These are phyloP conservation scores for Centroberyx gerrardi DNA, from an alignment of 2,797 vertebrate species.

Conservation along the genomic window DNA sequence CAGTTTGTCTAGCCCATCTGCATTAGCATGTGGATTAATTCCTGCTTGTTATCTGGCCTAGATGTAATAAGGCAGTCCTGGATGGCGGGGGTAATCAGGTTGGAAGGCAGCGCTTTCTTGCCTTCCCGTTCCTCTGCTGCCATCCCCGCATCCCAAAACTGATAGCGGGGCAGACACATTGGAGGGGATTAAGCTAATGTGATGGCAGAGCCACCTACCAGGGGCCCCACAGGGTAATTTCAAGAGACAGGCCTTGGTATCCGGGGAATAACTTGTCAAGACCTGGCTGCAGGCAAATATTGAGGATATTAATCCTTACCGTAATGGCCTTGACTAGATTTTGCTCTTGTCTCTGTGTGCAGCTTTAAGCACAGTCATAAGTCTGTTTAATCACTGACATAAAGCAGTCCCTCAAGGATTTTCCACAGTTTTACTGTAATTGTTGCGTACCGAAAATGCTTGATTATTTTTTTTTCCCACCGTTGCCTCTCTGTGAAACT, in stretches of 20 bases:
- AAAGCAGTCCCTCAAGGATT: conserved; percentile 76
- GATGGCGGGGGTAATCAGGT: conserved; percentile 70
- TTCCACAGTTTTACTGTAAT: conserved; percentile 78
- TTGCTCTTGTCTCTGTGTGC: conserved; percentile 73
- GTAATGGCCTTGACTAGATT: conserved; percentile 78
- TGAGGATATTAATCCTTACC: conserved; percentile 81
- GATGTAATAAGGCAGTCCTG: conserved; percentile 72
- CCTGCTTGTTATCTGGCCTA: conserved; percentile 76
- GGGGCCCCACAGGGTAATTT: conserved; percentile 73
- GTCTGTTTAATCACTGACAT: conserved; percentile 80
- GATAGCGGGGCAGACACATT: conserved; percentile 78
- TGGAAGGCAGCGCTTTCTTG: conserved; percentile 66
- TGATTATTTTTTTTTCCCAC: conserved; percentile 41
- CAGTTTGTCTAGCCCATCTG: conserved; percentile 61
- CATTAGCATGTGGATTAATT: conserved; percentile 80
- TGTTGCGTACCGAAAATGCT: conserved; percentile 65
- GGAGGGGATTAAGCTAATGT: conserved; percentile 86
- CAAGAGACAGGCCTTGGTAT: conserved; percentile 75
- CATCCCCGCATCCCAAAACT: conserved; percentile 71
- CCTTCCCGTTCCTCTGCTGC: conserved; percentile 51
- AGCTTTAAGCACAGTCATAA: conserved; percentile 76
- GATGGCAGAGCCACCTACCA: conserved; percentile 82
- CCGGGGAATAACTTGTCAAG: conserved; percentile 78
- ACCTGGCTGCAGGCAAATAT: conserved; percentile 78
- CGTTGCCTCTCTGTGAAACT: conserved; percentile 66